Percentiles rank a stretch among this genome's conserved stretches.
Conservation (phyloP, 1,140 invertebrate species). For the Eumaeus atala region DNA sequence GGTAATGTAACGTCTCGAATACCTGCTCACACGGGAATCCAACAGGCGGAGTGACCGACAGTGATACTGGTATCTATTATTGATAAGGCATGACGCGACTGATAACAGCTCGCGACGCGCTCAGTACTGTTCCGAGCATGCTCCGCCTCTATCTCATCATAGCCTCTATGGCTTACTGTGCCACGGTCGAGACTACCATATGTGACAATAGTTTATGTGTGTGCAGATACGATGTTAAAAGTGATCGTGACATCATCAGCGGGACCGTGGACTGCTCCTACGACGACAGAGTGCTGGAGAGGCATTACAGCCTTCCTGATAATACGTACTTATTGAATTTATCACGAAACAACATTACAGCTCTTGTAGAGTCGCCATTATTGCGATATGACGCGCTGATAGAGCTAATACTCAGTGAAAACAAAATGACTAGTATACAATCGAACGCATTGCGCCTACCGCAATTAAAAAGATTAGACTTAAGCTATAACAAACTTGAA, state of each 20-base stretch:
- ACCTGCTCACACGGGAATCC: too few relatives aligned
- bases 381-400: conserved; percentile 35
- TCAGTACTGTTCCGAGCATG: too few relatives aligned
- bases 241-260: conserved; percentile 36
- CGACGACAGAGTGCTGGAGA: conserved; percentile 29
- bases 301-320: conserved; percentile 36
- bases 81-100: too few relatives aligned
- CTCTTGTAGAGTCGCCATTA: conserved; percentile 30
- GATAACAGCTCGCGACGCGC: too few relatives aligned
- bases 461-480: conserved; percentile 68
- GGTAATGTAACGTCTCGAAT: too few relatives aligned
- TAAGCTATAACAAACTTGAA: conserved; percentile 70
- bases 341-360: conserved; percentile 53
- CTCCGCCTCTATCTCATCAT: too few relatives aligned
- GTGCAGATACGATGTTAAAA: conserved; percentile 35
- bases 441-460: conserved; percentile 48
- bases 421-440: conserved; percentile 60
- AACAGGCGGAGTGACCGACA: too few relatives aligned
- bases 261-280: conserved; percentile 53
- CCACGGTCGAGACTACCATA: not conserved
- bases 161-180: too few relatives aligned
- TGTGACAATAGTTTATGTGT: conserved; percentile 28
- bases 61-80: too few relatives aligned
- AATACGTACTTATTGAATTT: conserved; percentile 49
- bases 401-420: conserved; percentile 52